A percentile compares a stretch with the other conserved stretches of the same genome.
These are phyloP conservation scores for Julus scandinavius DNA, from an alignment of 2,888 invertebrate species.

Conservation along the genomic window DNA sequence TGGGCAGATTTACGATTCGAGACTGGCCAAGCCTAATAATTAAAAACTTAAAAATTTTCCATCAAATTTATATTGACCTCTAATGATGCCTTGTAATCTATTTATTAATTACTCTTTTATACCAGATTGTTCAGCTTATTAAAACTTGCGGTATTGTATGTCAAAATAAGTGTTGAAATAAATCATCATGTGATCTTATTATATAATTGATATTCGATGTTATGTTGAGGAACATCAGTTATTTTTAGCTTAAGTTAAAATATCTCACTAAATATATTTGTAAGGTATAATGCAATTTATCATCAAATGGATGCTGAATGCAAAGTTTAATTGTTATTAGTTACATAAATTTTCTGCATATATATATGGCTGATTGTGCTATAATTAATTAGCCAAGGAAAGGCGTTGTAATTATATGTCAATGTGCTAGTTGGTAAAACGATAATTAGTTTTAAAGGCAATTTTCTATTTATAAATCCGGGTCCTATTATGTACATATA, in stretches of 20 bases:
- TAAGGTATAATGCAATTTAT: too few relatives aligned
- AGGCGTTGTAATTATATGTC: neutral
- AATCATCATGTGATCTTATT: neutral
- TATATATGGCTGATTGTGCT: neutral
- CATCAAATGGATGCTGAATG: too few relatives aligned
- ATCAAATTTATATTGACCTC: neutral
- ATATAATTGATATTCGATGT: neutral
- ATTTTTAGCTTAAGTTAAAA: too few relatives aligned
- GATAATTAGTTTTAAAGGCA: neutral
- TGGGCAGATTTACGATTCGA: neutral
- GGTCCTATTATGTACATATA: neutral
- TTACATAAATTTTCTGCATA: neutral
- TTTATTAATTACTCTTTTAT: conserved; percentile 27
- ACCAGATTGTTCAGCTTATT: neutral
- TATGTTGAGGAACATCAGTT: neutral
- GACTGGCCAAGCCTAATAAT: neutral
- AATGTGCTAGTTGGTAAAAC: neutral
- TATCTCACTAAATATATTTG: too few relatives aligned
- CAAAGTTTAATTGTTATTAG: too few relatives aligned
- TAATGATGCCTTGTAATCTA: neutral
- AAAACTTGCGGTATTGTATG: neutral
- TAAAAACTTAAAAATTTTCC: neutral
- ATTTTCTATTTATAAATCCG: neutral
- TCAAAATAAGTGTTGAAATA: conserved; percentile 9
- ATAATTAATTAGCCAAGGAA: neutral